Percentiles rank a stretch among this genome's conserved stretches.
Conservation (phyloP, 2,797 vertebrate genomes). For the Synaphobranchus kaupii region DNA sequence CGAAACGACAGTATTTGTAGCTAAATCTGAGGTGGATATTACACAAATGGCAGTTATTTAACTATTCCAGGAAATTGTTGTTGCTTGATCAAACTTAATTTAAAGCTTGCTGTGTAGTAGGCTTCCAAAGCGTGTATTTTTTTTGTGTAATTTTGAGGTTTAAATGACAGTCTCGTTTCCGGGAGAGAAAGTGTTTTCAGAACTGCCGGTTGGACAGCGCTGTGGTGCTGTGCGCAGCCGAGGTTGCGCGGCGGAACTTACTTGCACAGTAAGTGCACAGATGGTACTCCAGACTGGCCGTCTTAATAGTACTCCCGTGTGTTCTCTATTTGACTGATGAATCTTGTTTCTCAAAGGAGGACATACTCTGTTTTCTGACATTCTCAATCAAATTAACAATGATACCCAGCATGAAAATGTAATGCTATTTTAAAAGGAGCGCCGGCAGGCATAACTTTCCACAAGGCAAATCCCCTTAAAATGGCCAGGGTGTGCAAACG, state of each 20-base stretch:
- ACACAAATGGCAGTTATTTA: background rate
- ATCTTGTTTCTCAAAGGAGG: background rate
- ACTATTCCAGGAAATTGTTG: background rate
- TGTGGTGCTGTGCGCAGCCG: constrained; percentile 16
- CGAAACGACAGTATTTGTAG: background rate
- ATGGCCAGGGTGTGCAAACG: background rate
- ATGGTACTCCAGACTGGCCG: constrained; percentile 2
- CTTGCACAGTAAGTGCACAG: background rate
- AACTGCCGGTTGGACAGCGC: constrained; percentile 55
- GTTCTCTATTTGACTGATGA: background rate
- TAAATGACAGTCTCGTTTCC: background rate
- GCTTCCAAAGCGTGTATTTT: no score
- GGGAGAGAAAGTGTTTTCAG: constrained; percentile 42
- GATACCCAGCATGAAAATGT: background rate
- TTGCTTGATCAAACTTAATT: background rate
- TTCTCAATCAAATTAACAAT: background rate
- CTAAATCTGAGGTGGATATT: background rate
- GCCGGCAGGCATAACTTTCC: background rate
- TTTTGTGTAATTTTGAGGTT: background rate
- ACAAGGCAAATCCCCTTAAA: background rate
- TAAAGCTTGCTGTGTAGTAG: background rate
- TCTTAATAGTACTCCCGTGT: background rate
- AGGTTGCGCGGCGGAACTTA: constrained; percentile 10
- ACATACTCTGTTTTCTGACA: background rate
- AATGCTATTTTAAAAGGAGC: background rate